phyloP scores from a whole-genome alignment of 2,113 vertebrate species.

The Gnathonemus longibarbis region DNA sequence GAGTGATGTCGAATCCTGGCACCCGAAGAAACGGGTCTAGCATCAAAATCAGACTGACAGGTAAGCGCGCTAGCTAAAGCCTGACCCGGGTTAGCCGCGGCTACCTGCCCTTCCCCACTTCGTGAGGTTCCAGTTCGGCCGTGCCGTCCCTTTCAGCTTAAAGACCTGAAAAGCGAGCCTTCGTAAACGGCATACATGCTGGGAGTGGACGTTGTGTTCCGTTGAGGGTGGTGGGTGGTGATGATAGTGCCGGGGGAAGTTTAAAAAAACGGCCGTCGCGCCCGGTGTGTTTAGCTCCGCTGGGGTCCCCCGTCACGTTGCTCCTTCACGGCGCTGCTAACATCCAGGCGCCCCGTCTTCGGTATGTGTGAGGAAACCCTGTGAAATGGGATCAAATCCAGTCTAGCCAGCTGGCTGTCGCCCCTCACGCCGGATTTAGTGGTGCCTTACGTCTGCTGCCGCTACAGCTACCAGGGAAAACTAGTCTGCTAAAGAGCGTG shows the following conservation, averaged over 20 bases:
- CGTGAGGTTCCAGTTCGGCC: not conserved
- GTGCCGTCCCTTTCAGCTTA: not conserved
- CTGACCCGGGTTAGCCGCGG: slow-evolving; percentile 26
- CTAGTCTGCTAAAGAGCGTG: not conserved
- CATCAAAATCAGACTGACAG: slow-evolving; percentile 97
- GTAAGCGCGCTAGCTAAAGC: slow-evolving; percentile 51
- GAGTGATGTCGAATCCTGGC: slow-evolving; percentile 93
- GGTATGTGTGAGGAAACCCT: not conserved
- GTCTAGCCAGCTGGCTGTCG: not conserved
- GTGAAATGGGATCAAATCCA: not conserved
- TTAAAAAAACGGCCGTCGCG: not conserved
- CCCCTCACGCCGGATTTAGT: not conserved
- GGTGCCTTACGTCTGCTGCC: not conserved
- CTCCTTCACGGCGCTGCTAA: not conserved
- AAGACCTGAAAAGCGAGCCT: not conserved
- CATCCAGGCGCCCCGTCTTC: not conserved
- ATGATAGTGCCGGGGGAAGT: not conserved
- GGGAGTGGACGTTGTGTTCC: not conserved
- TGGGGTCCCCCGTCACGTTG: not conserved
- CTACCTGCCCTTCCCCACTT: not conserved
- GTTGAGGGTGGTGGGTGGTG: not conserved
- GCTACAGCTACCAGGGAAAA: not conserved
- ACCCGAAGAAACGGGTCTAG: slow-evolving; percentile 90
- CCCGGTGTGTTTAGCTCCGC: not conserved
- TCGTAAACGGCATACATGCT: not conserved